Conservation (phyloP, 2,113 vertebrate species). For the Centropus unirufus region DNA sequence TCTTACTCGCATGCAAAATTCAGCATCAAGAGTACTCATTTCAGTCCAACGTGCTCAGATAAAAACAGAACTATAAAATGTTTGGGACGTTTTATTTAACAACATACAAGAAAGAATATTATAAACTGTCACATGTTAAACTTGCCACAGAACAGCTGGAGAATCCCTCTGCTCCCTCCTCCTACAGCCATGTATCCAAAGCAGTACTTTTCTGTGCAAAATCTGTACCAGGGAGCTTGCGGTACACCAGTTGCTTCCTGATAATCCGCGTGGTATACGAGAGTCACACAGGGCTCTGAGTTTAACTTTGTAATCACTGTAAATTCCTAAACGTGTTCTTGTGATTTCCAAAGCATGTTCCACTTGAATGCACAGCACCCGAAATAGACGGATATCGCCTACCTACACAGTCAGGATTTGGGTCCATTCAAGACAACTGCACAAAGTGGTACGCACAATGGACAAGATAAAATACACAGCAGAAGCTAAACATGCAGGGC, state of each 20-base stretch:
- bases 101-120: constrained; percentile 49
- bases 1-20: not conserved
- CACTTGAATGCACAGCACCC: not conserved
- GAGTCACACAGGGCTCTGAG: not conserved
- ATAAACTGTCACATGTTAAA: constrained; percentile 33
- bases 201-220: not conserved
- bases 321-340: not conserved
- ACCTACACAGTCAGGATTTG: not conserved
- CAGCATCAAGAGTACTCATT: not conserved
- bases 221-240: not conserved
- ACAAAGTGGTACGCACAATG: not conserved
- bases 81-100: constrained; percentile 60
- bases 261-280: not conserved
- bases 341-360: not conserved
- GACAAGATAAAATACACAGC: not conserved
- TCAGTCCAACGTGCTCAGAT: constrained; percentile 66
- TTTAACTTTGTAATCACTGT: not conserved
- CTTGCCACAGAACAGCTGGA: constrained; percentile 2
- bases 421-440: not conserved
- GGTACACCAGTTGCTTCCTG: not conserved
- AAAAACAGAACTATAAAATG: constrained; percentile 71
- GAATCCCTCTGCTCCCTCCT: not conserved
- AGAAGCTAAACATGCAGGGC: constrained; percentile 8
- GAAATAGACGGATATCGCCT: not conserved
- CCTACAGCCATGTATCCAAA: not conserved